A percentile compares a stretch with the other conserved stretches of the same genome.
These are phyloP conservation scores for Anguilla marmorata DNA, from an alignment of 2,797 vertebrate genomes.

Conservation along the genomic window DNA sequence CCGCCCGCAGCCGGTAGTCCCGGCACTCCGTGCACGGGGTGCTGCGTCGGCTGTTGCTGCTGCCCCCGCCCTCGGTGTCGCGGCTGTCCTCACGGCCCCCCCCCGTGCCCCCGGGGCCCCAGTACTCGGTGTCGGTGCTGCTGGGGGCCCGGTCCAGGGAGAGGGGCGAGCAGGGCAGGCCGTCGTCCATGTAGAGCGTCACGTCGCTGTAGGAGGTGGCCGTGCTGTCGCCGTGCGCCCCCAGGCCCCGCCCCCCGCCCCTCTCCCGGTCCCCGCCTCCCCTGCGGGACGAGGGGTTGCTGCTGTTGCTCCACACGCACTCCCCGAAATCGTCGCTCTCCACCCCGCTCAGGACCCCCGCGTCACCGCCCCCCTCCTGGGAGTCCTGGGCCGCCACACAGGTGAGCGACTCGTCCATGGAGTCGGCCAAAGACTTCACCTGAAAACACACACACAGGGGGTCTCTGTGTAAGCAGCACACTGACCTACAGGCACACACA, in stretches of 20 bases:
- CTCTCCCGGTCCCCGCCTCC: conserved; percentile 61
- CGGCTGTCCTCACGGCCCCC: conserved; percentile 78
- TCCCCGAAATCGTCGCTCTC: conserved; percentile 73
- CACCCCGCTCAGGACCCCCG: conserved; percentile 53
- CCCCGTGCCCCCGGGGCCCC: conserved; percentile 76
- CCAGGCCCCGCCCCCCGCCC: conserved; percentile 73
- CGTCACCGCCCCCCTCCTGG: conserved; percentile 77
- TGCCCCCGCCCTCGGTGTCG: conserved; percentile 77
- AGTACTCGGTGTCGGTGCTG: conserved; percentile 82
- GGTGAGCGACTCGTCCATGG: conserved; percentile 88
- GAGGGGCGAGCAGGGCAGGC: conserved; percentile 81
- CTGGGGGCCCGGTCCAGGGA: conserved; percentile 86
- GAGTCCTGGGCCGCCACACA: conserved; percentile 79
- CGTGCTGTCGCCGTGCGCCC: conserved; percentile 90
- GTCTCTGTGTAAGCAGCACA: not conserved
- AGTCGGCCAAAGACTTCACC: conserved; percentile 91
- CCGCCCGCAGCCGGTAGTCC: conserved; percentile 81
- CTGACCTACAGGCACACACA: not conserved
- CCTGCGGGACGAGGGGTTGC: conserved; percentile 68
- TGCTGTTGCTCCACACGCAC: conserved; percentile 75
- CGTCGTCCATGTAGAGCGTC: conserved; percentile 92
- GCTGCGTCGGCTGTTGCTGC: conserved; percentile 80
- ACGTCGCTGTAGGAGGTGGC: conserved; percentile 92
- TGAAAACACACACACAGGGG: conserved; percentile 45
- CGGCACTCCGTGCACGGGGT: conserved; percentile 89